phyloP scores from a whole-genome alignment of 2,113 vertebrate genomes.

The Syrrhaptes paradoxus region DNA sequence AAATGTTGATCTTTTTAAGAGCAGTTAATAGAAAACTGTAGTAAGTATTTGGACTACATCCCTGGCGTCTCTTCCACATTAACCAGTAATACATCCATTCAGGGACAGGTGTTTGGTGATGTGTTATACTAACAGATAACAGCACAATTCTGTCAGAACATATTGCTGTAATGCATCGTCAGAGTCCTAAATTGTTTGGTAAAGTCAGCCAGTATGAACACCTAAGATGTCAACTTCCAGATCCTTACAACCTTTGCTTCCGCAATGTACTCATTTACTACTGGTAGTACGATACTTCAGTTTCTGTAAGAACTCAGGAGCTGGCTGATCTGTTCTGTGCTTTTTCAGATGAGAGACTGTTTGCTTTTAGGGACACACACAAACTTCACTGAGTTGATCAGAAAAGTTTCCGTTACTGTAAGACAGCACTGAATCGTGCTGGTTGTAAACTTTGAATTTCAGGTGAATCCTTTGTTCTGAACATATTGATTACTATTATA shows the following conservation, averaged over 20 bases:
- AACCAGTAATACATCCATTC: neutral
- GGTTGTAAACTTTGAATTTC: neutral
- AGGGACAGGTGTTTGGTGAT: neutral
- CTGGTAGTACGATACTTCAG: neutral
- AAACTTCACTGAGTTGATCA: neutral
- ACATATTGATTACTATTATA: neutral
- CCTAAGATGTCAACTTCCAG: neutral
- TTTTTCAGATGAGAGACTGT: neutral
- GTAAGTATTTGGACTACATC: neutral
- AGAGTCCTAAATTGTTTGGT: neutral
- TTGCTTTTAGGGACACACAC: neutral
- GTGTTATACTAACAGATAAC: neutral
- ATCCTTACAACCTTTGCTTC: neutral
- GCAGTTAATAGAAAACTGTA: neutral
- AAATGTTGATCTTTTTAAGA: neutral
- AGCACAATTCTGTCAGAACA: neutral
- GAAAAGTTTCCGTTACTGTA: neutral
- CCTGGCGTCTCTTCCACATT: neutral
- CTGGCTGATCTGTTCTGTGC: neutral
- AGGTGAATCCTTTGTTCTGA: neutral
- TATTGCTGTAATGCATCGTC: neutral
- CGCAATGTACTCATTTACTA: neutral
- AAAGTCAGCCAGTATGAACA: neutral
- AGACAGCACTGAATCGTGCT: neutral
- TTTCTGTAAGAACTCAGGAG: neutral